Evolutionary conservation across 2,797 vertebrate species (phyloP).

Genomic region (Hapalemur alaotrensis): DNA sequence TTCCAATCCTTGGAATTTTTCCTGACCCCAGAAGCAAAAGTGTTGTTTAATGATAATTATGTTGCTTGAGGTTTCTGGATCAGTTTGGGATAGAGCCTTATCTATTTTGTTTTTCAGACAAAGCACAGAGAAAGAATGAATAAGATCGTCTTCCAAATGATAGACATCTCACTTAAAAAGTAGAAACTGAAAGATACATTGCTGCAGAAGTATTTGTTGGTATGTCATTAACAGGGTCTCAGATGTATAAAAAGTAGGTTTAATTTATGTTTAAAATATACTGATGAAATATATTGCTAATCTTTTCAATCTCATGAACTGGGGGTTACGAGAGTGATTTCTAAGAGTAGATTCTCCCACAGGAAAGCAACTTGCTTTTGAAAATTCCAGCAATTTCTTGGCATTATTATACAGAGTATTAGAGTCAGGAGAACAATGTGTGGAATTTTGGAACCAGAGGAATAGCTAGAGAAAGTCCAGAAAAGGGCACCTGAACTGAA

Average conservation of each 20-base stretch:
- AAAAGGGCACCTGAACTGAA: slow-evolving; percentile 70
- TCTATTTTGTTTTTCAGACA: neutral
- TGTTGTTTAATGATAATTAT: slow-evolving; percentile 50
- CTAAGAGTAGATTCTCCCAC: slow-evolving; percentile 20
- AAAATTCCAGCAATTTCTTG: slow-evolving; percentile 40
- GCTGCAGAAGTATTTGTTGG: neutral
- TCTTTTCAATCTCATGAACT: slow-evolving; percentile 15
- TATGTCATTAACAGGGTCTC: neutral
- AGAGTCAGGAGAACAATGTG: slow-evolving; percentile 37
- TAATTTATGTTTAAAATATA: slow-evolving; percentile 48
- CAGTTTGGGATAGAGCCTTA: neutral
- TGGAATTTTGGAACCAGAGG: slow-evolving; percentile 37
- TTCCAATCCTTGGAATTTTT: slow-evolving; percentile 45
- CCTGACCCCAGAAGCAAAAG: neutral
- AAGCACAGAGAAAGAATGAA: slow-evolving; percentile 1
- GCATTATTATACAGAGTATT: slow-evolving; percentile 26
- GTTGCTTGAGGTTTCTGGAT: neutral
- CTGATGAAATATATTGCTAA: slow-evolving; percentile 23
- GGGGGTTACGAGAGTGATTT: slow-evolving; percentile 43
- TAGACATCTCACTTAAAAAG: slow-evolving; percentile 20
- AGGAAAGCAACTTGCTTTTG: slow-evolving; percentile 27
- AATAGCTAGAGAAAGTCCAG: slow-evolving; percentile 45
- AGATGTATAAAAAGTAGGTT: slow-evolving; percentile 16
- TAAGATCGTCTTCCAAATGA: neutral
- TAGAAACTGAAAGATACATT: neutral